Evolutionary conservation across 2,888 invertebrate species (phyloP).

Genomic region (Erpobdella octoculata): DNA sequence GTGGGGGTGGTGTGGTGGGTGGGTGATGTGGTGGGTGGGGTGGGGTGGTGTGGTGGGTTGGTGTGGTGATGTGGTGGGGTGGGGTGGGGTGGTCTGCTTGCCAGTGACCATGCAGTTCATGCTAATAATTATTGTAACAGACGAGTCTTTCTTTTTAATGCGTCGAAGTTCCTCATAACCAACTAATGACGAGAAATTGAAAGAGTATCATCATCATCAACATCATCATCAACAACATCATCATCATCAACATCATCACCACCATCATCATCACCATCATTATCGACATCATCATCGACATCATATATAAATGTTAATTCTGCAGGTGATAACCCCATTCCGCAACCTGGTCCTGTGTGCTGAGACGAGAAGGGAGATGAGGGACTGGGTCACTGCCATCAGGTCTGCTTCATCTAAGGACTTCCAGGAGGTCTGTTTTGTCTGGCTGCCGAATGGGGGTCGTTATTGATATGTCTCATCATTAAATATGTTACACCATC

Average conservation of each 20-base stretch:
- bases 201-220: neutral
- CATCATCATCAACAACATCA: slow-evolving; percentile 13
- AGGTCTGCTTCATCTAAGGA: slow-evolving; percentile 62
- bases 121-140: neutral
- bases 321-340: slow-evolving; percentile 51
- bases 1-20: neutral
- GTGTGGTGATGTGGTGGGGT: neutral
- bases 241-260: slow-evolving; percentile 25
- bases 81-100: neutral
- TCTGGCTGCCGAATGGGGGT: slow-evolving; percentile 9
- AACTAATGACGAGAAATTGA: no score
- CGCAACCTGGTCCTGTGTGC: slow-evolving; percentile 49
- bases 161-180: neutral
- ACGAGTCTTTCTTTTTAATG: neutral
- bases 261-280: slow-evolving; percentile 26
- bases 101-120: neutral
- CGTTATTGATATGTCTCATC: no score
- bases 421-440: slow-evolving; percentile 53
- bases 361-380: slow-evolving; percentile 77
- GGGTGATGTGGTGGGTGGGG: neutral
- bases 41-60: neutral
- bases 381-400: slow-evolving; percentile 77
- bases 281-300: slow-evolving; percentile 20
- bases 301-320: slow-evolving; percentile 29
- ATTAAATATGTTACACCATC: no score